Evolutionary conservation across 2,797 vertebrate genomes (phyloP).

Genomic region (Argentina silus): DNA sequence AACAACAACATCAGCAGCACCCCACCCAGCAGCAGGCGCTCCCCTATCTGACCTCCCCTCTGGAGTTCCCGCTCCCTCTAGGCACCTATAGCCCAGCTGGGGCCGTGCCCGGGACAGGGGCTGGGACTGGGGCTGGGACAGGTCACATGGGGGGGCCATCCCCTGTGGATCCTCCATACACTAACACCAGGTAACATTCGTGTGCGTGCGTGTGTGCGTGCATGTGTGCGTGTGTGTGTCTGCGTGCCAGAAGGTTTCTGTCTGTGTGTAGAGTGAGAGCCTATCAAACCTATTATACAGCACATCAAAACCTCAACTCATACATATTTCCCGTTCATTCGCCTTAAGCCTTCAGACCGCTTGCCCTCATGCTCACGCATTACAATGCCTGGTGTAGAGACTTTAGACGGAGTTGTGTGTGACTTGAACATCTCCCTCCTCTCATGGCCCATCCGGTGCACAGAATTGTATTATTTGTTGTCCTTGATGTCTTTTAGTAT

Average conservation of each 20-base stretch:
- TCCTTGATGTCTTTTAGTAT: no score
- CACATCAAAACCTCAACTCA: neutral
- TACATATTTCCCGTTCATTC: no score
- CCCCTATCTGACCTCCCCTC: slow-evolving; percentile 85
- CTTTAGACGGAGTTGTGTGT: no score
- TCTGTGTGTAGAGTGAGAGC: neutral
- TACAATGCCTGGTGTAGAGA: no score
- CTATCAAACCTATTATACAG: neutral
- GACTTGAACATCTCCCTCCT: neutral
- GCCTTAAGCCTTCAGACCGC: no score
- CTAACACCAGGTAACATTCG: slow-evolving; percentile 78
- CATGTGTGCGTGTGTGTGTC: no score
- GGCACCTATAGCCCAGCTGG: slow-evolving; percentile 76
- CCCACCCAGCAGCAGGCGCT: slow-evolving; percentile 71
- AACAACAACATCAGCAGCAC: slow-evolving; percentile 72
- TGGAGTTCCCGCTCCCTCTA: slow-evolving; percentile 86
- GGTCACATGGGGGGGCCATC: slow-evolving; percentile 64
- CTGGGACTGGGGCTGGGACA: slow-evolving; percentile 53
- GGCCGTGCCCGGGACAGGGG: slow-evolving; percentile 24
- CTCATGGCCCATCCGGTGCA: no score
- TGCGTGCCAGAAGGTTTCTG: neutral
- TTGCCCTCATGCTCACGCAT: neutral
- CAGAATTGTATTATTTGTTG: no score
- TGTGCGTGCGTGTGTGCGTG: no score
- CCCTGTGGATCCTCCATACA: slow-evolving; percentile 74